Evolutionary conservation across 1,140 invertebrate genomes (phyloP).

Genomic region (Marisa cornuarietis): DNA sequence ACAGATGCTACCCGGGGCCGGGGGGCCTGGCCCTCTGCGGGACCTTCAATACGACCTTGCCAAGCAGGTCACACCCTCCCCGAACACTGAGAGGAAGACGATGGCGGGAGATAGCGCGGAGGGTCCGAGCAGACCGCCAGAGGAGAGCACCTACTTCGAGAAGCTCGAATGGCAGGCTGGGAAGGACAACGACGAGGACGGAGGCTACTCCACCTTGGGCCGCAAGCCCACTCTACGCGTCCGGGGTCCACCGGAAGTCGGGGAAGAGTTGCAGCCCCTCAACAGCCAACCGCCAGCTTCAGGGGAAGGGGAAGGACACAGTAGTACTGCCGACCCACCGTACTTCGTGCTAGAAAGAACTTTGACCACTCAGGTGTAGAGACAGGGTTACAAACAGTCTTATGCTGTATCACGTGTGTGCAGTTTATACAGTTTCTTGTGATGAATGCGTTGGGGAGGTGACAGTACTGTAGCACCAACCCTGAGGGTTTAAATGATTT

Average conservation of each 20-base stretch:
- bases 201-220: conserved; percentile 3
- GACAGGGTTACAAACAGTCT: too few relatives aligned
- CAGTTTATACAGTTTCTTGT: too few relatives aligned
- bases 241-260: neutral
- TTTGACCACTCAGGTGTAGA: too few relatives aligned
- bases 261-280: neutral
- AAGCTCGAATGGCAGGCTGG: neutral
- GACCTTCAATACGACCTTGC: neutral
- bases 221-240: neutral
- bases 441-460: too few relatives aligned
- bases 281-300: neutral
- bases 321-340: neutral
- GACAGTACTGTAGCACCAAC: too few relatives aligned
- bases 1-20: neutral
- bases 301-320: neutral
- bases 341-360: neutral
- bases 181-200: conserved; percentile 7
- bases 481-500: too few relatives aligned
- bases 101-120: too few relatives aligned
- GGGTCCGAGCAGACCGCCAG: neutral
- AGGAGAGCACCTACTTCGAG: conserved; percentile 9
- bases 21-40: neutral
- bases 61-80: neutral
- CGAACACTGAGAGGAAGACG: too few relatives aligned
- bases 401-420: too few relatives aligned